Base-by-base conservation (phyloP, 2,113 vertebrate species). In the Chauna torquata region DNA sequence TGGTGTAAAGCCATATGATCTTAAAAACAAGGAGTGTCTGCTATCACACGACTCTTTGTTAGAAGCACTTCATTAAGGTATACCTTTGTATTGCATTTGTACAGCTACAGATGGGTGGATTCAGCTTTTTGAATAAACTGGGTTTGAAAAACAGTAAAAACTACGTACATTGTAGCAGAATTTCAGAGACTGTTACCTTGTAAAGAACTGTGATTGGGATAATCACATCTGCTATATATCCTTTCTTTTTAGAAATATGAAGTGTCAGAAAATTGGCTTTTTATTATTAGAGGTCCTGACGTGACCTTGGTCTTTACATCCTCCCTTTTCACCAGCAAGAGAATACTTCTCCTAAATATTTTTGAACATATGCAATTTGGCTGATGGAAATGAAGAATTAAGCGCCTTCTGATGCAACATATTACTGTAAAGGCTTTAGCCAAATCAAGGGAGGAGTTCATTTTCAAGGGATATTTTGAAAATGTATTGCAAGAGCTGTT, bases 1-100 rank as follows among this genome's bases (percentile, higher is more conserved):
- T 55, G 16, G 30, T 59, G 16, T 19, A 44, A 72, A 65, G 12
- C 16, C 1, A 4, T 1, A 0, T 58, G 44, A 86, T 28, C 24
- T 65, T 65, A 36, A 45, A 52, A 7, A 52, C 19, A 34, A 7
- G 42, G 18, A 27, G 4, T 25, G 7, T 70, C 6, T 64, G 38
- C 57, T 10, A 16, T 68, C 5, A 42, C 38, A 23, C 12, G 15
- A 20, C 17, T 90, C 32, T 72, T 90, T 20, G 28, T 30, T 36
- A 62, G 50, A 40, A 22, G 13, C 22, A 13, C 47, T 77, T 82
- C 8, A 30, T 68, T 76, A 20, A 64, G 30, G 4, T 58, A 16
- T 72, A 38, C 6, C 11, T 84, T 74, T n/a, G 64, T 64, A 40
- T 82, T 40, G 34, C 11, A 49, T 38, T 91, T 86, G n/a, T n/a